A percentile compares a stretch with the other conserved stretches of the same genome.
These are phyloP conservation scores for Petrophora chlorosata DNA, from an alignment of 2,888 invertebrate species.

Conservation along the genomic window DNA sequence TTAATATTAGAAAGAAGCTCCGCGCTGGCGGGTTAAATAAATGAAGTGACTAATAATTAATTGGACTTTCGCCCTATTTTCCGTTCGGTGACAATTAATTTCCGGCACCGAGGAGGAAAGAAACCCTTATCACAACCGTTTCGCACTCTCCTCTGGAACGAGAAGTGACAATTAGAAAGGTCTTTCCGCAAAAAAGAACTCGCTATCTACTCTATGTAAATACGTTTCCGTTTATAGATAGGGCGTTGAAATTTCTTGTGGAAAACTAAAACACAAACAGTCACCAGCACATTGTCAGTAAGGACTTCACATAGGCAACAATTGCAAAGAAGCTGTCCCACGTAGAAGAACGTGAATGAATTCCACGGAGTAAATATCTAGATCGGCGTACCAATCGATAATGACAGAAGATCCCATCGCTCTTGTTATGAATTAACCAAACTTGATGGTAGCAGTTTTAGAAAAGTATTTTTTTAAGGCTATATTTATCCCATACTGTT, in stretches of 20 bases:
- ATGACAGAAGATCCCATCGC: no score
- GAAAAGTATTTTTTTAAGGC: no score
- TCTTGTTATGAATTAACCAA: no score
- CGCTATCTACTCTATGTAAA: slow-evolving; percentile 40
- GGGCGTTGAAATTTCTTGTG: slow-evolving; percentile 27
- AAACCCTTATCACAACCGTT: slow-evolving; percentile 80
- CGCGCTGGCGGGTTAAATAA: slow-evolving; percentile 77
- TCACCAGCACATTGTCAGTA: slow-evolving; percentile 10
- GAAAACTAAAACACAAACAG: slow-evolving; percentile 43
- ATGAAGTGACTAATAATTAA: slow-evolving; percentile 84
- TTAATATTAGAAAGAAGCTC: slow-evolving; percentile 76
- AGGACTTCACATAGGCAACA: not conserved
- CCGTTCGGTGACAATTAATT: slow-evolving; percentile 83
- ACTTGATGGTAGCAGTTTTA: no score
- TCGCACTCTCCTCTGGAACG: slow-evolving; percentile 68
- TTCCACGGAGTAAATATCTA: no score
- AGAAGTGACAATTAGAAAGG: slow-evolving; percentile 68
- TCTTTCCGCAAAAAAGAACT: slow-evolving; percentile 49
- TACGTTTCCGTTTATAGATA: slow-evolving; percentile 30
- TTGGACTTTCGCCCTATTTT: slow-evolving; percentile 83
- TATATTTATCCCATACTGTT: slow-evolving; percentile 13
- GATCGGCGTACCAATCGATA: no score
- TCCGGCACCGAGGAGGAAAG: slow-evolving; percentile 77
- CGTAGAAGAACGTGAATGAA: no score
- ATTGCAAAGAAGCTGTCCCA: no score